Conservation (phyloP, 2,888 invertebrate species). For the Ochropacha duplaris region DNA sequence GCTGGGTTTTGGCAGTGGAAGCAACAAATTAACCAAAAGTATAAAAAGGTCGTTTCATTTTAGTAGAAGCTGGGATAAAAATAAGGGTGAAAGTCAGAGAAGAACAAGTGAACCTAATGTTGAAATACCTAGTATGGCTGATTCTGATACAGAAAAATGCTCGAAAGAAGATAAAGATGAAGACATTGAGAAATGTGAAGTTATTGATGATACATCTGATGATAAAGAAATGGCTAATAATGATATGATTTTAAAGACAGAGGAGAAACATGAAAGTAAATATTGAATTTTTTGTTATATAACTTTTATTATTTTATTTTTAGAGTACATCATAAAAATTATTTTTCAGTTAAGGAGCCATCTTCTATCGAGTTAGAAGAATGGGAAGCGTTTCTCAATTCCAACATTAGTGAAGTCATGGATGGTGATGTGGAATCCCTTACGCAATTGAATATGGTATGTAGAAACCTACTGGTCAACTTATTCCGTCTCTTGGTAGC, state of each 20-base stretch:
- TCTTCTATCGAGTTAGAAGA: slow-evolving; percentile 92
- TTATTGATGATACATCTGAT: slow-evolving; percentile 69
- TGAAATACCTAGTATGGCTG: slow-evolving; percentile 55
- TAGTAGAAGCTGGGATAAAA: slow-evolving; percentile 75
- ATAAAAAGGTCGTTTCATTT: slow-evolving; percentile 78
- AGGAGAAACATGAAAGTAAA: slow-evolving; percentile 64
- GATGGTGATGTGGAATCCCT: slow-evolving; percentile 90
- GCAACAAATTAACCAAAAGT: slow-evolving; percentile 73
- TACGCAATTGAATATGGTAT: slow-evolving; percentile 86
- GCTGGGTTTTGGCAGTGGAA: slow-evolving; percentile 73
- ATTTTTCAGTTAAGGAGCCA: slow-evolving; percentile 73
- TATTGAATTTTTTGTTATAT: slow-evolving; percentile 3
- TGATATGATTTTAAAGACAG: slow-evolving; percentile 54
- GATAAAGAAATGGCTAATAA: slow-evolving; percentile 72
- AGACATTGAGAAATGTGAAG: slow-evolving; percentile 69
- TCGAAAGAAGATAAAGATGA: slow-evolving; percentile 74
- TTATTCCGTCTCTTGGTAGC: too few species aligned
- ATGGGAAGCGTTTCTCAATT: slow-evolving; percentile 92
- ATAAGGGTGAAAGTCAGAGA: slow-evolving; percentile 63
- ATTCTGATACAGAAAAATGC: slow-evolving; percentile 51
- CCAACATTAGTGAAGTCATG: slow-evolving; percentile 91
- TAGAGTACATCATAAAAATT: background rate
- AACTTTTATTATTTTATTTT: slow-evolving; percentile 5
- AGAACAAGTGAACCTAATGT: slow-evolving; percentile 74
- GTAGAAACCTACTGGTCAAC: slow-evolving; percentile 25